A percentile compares a stretch with the other conserved stretches of the same genome.
phyloP scores from a whole-genome alignment of 2,888 invertebrate species.

The Ferrisia virgata region DNA sequence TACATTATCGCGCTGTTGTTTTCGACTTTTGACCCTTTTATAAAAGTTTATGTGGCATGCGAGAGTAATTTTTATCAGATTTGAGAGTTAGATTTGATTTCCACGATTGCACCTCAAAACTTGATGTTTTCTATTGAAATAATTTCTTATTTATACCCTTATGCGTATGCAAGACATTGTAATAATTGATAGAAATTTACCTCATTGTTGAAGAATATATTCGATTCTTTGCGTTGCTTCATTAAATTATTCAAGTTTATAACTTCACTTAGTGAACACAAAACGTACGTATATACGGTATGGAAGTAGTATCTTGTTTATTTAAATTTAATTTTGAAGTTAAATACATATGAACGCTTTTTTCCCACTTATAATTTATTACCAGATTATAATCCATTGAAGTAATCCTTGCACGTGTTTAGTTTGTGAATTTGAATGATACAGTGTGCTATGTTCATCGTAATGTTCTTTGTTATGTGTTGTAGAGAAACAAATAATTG shows the following conservation, averaged over 20 bases:
- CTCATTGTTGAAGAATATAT: not conserved
- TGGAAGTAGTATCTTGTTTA: not conserved
- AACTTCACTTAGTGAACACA: not conserved
- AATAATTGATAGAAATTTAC: not conserved
- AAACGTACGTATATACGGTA: not conserved
- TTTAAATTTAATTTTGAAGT: not conserved
- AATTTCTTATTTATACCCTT: not conserved
- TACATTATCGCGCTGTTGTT: not conserved
- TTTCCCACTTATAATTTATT: not conserved
- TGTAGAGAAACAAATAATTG: no score
- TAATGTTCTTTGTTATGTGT: not conserved
- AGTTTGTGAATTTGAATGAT: not conserved
- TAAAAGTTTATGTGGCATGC: not conserved
- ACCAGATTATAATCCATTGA: not conserved
- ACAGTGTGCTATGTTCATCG: not conserved
- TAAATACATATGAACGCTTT: not conserved
- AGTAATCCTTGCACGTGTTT: not conserved
- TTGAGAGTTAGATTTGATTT: not conserved
- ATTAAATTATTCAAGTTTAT: not conserved
- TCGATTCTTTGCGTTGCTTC: not conserved
- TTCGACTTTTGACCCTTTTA: slow-evolving; percentile 20
- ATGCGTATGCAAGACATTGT: no score
- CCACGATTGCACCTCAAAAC: not conserved
- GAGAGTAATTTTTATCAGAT: not conserved
- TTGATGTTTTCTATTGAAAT: not conserved